phyloP scores from a whole-genome alignment of 2,113 vertebrate species.

The Chaetops frenatus region DNA sequence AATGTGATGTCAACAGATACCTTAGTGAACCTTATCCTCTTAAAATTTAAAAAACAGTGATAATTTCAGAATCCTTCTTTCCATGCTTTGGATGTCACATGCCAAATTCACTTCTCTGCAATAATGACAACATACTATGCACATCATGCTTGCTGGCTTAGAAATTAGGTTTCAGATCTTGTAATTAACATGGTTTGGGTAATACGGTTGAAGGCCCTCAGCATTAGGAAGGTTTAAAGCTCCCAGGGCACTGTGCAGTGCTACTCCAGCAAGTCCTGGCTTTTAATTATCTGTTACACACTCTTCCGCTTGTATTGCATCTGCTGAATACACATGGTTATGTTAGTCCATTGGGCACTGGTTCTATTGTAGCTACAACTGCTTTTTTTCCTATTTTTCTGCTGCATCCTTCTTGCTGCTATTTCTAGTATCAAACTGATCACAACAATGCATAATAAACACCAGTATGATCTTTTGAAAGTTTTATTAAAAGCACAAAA shows the following conservation, averaged over 20 bases:
- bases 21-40: neutral
- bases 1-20: neutral
- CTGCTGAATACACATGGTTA: neutral
- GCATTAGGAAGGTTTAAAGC: neutral
- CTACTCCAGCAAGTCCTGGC: neutral
- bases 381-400: neutral
- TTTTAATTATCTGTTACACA: neutral
- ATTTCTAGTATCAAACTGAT: neutral
- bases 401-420: neutral
- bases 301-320: neutral
- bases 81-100: neutral
- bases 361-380: neutral
- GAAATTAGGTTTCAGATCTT: neutral
- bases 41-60: neutral
- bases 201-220: neutral
- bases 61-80: neutral
- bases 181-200: neutral
- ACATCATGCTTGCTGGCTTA: neutral
- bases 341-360: neutral
- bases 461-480: neutral
- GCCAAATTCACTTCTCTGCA: neutral
- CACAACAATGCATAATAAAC: neutral
- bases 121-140: neutral
- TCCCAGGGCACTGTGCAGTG: neutral
- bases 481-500: constrained; percentile 1